These are phyloP conservation scores for Mythimna lalbum DNA, from an alignment of 2,888 invertebrate genomes.

Conservation along the genomic window DNA sequence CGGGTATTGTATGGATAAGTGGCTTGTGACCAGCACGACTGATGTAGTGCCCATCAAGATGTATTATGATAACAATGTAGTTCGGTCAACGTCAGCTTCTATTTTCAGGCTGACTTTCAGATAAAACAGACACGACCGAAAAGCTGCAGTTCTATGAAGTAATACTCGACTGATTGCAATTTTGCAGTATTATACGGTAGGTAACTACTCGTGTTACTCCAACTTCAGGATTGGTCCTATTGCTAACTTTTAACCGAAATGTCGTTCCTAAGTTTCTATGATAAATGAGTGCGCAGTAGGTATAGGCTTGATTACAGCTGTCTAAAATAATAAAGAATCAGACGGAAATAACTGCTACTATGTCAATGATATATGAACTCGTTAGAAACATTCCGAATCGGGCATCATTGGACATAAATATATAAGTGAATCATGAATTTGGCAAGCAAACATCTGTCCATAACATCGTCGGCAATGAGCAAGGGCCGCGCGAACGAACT, in stretches of 20 bases:
- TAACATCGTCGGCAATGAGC: constrained; percentile 76
- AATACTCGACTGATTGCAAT: background rate
- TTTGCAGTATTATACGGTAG: background rate
- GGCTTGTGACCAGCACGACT: background rate
- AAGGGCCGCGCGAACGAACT: constrained; percentile 63
- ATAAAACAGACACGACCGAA: constrained; percentile 17
- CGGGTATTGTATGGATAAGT: background rate
- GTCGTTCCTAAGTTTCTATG: background rate
- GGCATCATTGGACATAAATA: constrained; percentile 78
- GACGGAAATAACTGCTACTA: constrained; percentile 53
- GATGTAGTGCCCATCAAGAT: constrained; percentile 11
- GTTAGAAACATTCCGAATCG: constrained; percentile 71
- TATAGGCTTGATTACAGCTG: constrained; percentile 7
- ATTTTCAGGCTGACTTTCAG: constrained; percentile 36
- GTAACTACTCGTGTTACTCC: background rate
- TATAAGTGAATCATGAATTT: constrained; percentile 82
- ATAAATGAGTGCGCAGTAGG: background rate
- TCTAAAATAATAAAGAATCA: constrained; percentile 35
- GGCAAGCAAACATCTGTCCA: constrained; percentile 79
- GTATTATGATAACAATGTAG: constrained; percentile 17
- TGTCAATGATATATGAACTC: constrained; percentile 58
- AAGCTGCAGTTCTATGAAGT: background rate
- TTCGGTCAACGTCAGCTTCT: constrained; percentile 18
- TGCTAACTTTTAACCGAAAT: background rate
- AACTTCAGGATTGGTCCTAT: background rate